phyloP scores from a whole-genome alignment of 1,140 invertebrate genomes.

The Episyrphus balteatus region DNA sequence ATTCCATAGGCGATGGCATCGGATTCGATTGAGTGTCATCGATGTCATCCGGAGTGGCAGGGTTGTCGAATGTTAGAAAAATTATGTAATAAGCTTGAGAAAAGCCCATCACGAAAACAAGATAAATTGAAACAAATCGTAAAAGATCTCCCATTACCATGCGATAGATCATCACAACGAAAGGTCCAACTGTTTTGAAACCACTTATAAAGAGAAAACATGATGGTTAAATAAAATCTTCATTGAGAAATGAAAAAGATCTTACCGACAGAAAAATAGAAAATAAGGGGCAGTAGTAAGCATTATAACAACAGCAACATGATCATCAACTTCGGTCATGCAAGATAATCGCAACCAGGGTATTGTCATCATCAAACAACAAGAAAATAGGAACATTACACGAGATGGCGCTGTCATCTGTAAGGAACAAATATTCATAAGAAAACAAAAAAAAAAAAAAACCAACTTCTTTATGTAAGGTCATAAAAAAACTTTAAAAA shows the following conservation, averaged over 20 bases:
- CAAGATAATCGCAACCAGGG: slow-evolving; percentile 77
- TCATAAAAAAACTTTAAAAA: neutral
- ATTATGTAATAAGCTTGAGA: slow-evolving; percentile 94
- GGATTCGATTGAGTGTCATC: slow-evolving; percentile 69
- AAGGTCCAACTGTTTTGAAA: slow-evolving; percentile 95
- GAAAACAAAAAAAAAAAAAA: too few relatives aligned
- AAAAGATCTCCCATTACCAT: slow-evolving; percentile 95
- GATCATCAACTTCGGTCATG: slow-evolving; percentile 74
- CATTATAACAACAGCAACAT: slow-evolving; percentile 87
- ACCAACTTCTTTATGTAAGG: neutral
- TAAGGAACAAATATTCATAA: slow-evolving; percentile 8
- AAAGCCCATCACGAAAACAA: slow-evolving; percentile 95
- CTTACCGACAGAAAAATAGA: slow-evolving; percentile 91
- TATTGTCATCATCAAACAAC: slow-evolving; percentile 72
- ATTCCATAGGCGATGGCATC: slow-evolving; percentile 81
- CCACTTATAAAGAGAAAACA: slow-evolving; percentile 57
- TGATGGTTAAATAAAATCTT: neutral
- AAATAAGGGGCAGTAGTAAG: slow-evolving; percentile 93
- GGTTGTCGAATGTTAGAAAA: slow-evolving; percentile 77
- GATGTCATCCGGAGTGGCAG: slow-evolving; percentile 56
- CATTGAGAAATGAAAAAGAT: neutral
- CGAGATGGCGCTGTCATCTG: slow-evolving; percentile 74
- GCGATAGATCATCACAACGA: slow-evolving; percentile 98
- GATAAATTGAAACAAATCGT: slow-evolving; percentile 90
- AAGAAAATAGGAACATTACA: slow-evolving; percentile 89